Evolutionary conservation across 2,888 invertebrate genomes (phyloP), one percentile per base, ranked within the genome.

Genomic region (Coenonympha glycerion): DNA sequence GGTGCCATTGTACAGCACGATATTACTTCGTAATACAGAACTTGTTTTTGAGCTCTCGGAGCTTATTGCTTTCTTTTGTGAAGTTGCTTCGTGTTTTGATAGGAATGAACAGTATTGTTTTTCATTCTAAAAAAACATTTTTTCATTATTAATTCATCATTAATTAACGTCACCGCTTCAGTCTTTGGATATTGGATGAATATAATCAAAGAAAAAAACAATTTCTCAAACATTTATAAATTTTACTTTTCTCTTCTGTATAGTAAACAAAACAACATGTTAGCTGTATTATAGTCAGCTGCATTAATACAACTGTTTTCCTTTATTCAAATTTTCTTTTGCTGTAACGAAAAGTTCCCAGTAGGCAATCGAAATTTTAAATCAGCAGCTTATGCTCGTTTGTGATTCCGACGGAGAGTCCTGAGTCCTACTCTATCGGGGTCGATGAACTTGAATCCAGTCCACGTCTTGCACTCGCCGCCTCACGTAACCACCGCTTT

Each of bases 391-490:
- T 58, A 65, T n/a, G n/a, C 56, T 55, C 55, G 59, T 71, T 81
- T 78, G 73, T 75, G 82, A 83, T 83, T 84, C 81, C 72, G 75
- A 67, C 69, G 65, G 72, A n/a, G 69, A 79, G 82, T 85, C 86
- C 86, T 81, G 80, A 79, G 78, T 83, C 85, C 86, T 81, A 77
- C 77, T 78, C 66, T 71, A 70, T 66, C 62, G 74, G 71, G 82
- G 83, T 84, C 81, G 71, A 64, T 64, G 81, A 78, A 76, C 86
- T 81, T 73, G 58, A 75, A 81, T 80, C 86, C 85, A 85, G 84
- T 82, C 76, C 79, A 76, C 69, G 83, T 78, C 84, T 85, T 85
- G 78, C 80, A 77, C 71, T 76, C 78, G 76, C 71, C 75, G 73
- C 58, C 76, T 74, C 78, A 81, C 84, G 81, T 82, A 84, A 83